phyloP scores from a whole-genome alignment of 2,888 invertebrate species.

The Stictocephala bisonia region DNA sequence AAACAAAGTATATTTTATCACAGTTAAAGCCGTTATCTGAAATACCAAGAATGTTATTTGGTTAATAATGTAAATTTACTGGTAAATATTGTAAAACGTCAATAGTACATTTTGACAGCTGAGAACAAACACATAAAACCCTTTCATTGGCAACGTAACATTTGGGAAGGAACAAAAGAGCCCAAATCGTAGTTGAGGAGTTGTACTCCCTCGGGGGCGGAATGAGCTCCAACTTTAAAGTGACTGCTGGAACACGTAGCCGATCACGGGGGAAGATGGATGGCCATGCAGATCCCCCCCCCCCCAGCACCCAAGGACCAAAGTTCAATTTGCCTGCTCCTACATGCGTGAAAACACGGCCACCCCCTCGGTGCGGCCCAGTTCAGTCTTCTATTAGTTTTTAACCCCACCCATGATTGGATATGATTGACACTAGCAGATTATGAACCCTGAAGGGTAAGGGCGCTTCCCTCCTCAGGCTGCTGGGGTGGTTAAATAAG shows the following conservation, averaged over 20 bases:
- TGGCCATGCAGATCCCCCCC: slow-evolving; percentile 37
- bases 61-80: too few species aligned
- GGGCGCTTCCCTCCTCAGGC: neutral
- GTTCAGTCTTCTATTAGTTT: slow-evolving; percentile 18
- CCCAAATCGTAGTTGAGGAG: too few species aligned
- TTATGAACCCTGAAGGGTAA: slow-evolving; percentile 40
- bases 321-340: slow-evolving; percentile 46
- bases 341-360: slow-evolving; percentile 46
- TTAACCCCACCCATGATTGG: slow-evolving; percentile 42
- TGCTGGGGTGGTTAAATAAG: slow-evolving; percentile 41
- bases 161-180: too few species aligned
- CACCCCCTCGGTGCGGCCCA: neutral
- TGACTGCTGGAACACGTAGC: neutral
- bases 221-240: slow-evolving; percentile 32
- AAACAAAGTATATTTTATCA: too few species aligned
- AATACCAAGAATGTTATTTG: too few species aligned
- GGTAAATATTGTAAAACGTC: too few species aligned
- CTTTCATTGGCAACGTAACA: too few species aligned
- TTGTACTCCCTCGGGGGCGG: too few species aligned
- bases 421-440: slow-evolving; percentile 47
- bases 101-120: too few species aligned
- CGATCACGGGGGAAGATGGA: slow-evolving; percentile 28
- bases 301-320: neutral
- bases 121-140: too few species aligned
- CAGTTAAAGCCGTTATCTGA: too few species aligned